phyloP scores from a whole-genome alignment of 2,888 invertebrate species.

The Dryocosmus kuriphilus region DNA sequence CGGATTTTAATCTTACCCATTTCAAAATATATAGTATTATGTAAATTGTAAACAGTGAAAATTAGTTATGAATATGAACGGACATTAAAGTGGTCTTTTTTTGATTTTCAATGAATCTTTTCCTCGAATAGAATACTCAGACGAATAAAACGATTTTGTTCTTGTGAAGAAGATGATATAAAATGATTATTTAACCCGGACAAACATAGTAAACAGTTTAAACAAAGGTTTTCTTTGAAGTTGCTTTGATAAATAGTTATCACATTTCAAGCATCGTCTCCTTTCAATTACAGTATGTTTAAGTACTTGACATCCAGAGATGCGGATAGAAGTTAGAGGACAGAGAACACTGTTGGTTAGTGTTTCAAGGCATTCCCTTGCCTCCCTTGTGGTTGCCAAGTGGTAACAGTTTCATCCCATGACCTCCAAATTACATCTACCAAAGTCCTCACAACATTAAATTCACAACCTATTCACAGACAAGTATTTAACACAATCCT shows the following conservation, averaged over 20 bases:
- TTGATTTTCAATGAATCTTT: too few species aligned
- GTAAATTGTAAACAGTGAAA: too few species aligned
- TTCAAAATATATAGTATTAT: too few species aligned
- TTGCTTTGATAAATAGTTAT: conserved; percentile 11
- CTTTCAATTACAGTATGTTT: conserved; percentile 30
- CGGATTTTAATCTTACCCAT: neutral
- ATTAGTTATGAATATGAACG: too few species aligned
- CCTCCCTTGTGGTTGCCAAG: conserved; percentile 58
- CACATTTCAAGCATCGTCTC: conserved; percentile 20
- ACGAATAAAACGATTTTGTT: too few species aligned
- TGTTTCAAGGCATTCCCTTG: conserved; percentile 62
- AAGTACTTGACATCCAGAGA: conserved; percentile 41
- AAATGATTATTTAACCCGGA: neutral
- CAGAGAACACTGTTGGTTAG: conserved; percentile 48
- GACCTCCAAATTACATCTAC: conserved; percentile 20
- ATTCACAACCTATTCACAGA: neutral
- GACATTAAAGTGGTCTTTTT: too few species aligned
- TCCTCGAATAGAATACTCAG: too few species aligned
- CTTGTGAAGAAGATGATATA: too few species aligned
- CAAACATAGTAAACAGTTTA: neutral
- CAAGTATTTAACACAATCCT: neutral
- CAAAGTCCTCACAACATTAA: conserved; percentile 26
- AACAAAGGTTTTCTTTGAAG: neutral
- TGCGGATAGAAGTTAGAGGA: conserved; percentile 41
- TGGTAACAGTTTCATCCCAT: conserved; percentile 55